These are phyloP conservation scores for Nematopogon swammerdamellus DNA, from an alignment of 2,888 invertebrate species.

Conservation along the genomic window DNA sequence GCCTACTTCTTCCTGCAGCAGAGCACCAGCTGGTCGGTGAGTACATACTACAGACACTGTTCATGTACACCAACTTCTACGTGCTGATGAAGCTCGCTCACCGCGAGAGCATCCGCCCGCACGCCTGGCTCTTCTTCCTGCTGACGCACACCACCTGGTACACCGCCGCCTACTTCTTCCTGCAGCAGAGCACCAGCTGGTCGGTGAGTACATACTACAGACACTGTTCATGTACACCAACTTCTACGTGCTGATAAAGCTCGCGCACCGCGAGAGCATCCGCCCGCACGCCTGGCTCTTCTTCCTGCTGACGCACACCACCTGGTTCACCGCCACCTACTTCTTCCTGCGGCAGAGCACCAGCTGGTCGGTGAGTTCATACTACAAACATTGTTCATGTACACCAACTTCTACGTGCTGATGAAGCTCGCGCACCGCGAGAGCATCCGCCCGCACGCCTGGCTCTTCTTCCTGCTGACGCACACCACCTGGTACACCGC, in stretches of 20 bases:
- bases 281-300: constrained; percentile 60
- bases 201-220: too few species aligned
- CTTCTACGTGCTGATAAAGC: constrained; percentile 83
- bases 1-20: constrained; percentile 66
- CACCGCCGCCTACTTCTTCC: constrained; percentile 69
- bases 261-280: constrained; percentile 63
- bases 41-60: too few species aligned
- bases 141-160: constrained; percentile 65
- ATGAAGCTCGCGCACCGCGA: too few species aligned
- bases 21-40: constrained; percentile 48
- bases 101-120: constrained; percentile 59
- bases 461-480: too few species aligned
- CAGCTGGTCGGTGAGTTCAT: constrained; percentile 49
- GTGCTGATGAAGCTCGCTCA: constrained; percentile 75
- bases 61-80: constrained; percentile 78
- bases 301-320: constrained; percentile 58
- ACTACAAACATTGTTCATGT: too few species aligned
- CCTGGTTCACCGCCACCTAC: constrained; percentile 67
- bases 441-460: too few species aligned
- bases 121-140: constrained; percentile 62
- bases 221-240: constrained; percentile 74
- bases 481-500: too few species aligned
- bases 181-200: constrained; percentile 50
- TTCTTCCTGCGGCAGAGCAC: constrained; percentile 64
- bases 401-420: too few species aligned